These are phyloP conservation scores for Periplaneta americana DNA, from an alignment of 1,140 invertebrate species.

Conservation along the genomic window DNA sequence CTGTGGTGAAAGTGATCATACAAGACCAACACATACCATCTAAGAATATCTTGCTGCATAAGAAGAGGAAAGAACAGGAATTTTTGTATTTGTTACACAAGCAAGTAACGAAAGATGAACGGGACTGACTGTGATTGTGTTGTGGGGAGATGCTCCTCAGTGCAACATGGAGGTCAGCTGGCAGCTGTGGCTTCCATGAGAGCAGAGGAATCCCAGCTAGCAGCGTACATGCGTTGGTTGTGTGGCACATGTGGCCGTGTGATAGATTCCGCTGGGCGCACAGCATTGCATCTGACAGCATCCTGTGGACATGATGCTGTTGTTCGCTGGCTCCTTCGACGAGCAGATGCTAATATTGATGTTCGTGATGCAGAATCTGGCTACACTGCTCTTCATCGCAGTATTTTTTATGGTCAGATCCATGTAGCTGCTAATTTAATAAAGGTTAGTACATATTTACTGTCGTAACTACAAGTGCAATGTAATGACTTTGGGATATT, in stretches of 20 bases:
- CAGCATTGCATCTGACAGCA: constrained; percentile 60
- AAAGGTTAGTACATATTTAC: constrained; percentile 43
- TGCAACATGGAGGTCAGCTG: constrained; percentile 50
- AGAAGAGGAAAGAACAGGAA: neutral
- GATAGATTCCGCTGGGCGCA: constrained; percentile 49
- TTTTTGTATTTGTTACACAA: neutral
- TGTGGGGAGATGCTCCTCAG: constrained; percentile 48
- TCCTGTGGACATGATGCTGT: constrained; percentile 56
- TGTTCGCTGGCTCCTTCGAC: constrained; percentile 58
- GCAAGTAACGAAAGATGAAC: neutral
- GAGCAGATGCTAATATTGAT: constrained; percentile 53
- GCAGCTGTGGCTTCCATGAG: constrained; percentile 51
- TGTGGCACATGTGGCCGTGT: constrained; percentile 52
- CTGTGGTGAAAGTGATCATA: neutral
- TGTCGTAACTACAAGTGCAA: no score
- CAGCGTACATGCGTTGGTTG: constrained; percentile 47
- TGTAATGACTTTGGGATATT: no score
- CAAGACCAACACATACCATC: neutral
- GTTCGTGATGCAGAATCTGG: constrained; percentile 62
- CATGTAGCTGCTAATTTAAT: constrained; percentile 55
- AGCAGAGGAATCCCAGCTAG: constrained; percentile 46
- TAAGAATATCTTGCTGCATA: neutral
- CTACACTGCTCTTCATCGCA: constrained; percentile 68
- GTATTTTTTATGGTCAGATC: constrained; percentile 71
- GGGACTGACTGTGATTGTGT: neutral